Evolutionary conservation across 2,888 invertebrate species (phyloP).

Genomic region (Drosophila atripex): DNA sequence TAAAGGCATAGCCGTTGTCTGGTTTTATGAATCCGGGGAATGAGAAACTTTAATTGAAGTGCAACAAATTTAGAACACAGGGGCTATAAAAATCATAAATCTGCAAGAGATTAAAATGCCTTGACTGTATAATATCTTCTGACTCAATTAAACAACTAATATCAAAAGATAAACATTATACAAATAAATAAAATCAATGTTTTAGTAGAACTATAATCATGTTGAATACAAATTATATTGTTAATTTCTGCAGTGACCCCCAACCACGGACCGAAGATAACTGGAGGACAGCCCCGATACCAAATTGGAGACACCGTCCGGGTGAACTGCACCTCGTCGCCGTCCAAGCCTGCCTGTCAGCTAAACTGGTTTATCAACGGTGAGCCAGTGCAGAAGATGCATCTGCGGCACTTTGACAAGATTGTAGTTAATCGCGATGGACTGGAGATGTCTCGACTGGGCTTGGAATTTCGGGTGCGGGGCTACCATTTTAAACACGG

Average conservation of each 20-base stretch:
- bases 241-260: conserved; percentile 87
- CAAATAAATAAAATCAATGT: not conserved
- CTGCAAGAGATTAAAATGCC: not conserved
- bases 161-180: not conserved
- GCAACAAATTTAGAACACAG: conserved; percentile 2
- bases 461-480: conserved; percentile 91
- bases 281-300: conserved; percentile 91
- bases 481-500: conserved; percentile 92
- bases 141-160: not conserved
- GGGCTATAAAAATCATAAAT: not conserved
- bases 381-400: conserved; percentile 87
- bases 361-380: conserved; percentile 95
- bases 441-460: conserved; percentile 90
- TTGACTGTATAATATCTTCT: not conserved
- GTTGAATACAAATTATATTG: not conserved
- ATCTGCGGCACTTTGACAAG: conserved; percentile 85
- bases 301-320: conserved; percentile 92
- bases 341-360: conserved; percentile 92
- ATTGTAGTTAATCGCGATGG: conserved; percentile 86
- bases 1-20: not conserved
- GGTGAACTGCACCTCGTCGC: conserved; percentile 93
- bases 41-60: conserved; percentile 18
- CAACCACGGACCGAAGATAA: conserved; percentile 91
- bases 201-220: not conserved
- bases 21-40: not conserved